phyloP scores from a whole-genome alignment of 2,888 invertebrate genomes.

The Hyles lineata region DNA sequence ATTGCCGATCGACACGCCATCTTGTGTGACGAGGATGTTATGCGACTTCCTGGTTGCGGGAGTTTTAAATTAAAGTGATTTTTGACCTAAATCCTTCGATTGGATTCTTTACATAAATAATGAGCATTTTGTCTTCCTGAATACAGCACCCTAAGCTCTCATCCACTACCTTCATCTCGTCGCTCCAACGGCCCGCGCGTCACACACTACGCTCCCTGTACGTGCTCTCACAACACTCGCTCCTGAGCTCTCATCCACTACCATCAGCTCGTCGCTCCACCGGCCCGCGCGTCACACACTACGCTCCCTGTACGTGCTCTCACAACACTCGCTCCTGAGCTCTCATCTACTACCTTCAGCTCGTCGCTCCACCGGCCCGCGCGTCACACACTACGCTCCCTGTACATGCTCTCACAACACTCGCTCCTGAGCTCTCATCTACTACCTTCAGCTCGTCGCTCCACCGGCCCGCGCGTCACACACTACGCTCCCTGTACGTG shows the following conservation, averaged over 20 bases:
- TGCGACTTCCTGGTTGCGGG: constrained; percentile 2
- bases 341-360: not conserved
- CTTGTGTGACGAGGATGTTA: constrained; percentile 12
- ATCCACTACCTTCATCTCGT: not conserved
- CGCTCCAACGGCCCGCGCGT: not conserved
- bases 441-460: not conserved
- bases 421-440: not conserved
- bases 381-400: not conserved
- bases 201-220: constrained; percentile 8
- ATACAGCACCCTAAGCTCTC: not conserved
- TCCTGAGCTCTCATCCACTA: constrained; percentile 19
- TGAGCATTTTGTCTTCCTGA: not conserved
- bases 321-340: not conserved
- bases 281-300: not conserved
- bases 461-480: not conserved
- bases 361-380: not conserved
- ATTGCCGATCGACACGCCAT: constrained; percentile 31
- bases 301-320: not conserved
- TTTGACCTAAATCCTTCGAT: not conserved
- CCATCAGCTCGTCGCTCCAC: constrained; percentile 3
- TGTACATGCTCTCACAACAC: not conserved
- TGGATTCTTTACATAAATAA: not conserved
- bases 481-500: constrained; percentile 13
- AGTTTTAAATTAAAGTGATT: not conserved
- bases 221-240: not conserved